phyloP scores from a whole-genome alignment of 2,797 vertebrate genomes.

The Sandelia bainsii region DNA sequence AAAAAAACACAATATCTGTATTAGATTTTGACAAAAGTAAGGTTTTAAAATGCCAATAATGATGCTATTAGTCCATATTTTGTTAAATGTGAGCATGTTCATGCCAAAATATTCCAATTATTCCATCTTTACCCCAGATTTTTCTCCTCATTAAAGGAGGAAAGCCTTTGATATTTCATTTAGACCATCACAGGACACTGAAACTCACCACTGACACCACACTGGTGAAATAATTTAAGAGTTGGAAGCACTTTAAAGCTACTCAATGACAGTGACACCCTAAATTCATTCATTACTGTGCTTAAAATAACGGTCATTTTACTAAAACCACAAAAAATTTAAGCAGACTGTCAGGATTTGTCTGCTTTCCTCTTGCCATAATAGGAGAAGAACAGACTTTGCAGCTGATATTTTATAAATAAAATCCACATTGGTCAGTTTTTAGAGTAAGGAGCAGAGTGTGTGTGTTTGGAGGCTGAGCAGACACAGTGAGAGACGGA shows the following conservation, averaged over 20 bases:
- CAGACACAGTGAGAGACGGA: conserved; percentile 52
- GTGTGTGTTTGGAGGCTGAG: conserved; percentile 34
- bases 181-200: conserved; percentile 33
- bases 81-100: conserved; percentile 7
- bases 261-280: conserved; percentile 30
- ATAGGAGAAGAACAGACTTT: conserved; percentile 2
- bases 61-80: not conserved
- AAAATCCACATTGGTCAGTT: conserved; percentile 1
- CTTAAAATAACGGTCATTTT: conserved; percentile 7
- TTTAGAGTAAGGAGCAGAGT: not conserved
- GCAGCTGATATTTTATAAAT: not conserved
- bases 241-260: conserved; percentile 55
- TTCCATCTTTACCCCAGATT: conserved; percentile 20
- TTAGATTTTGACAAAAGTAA: conserved; percentile 14
- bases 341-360: not conserved
- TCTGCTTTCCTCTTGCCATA: not conserved
- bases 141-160: conserved; percentile 31
- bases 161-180: conserved; percentile 56
- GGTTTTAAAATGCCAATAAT: not conserved
- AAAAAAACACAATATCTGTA: conserved; percentile 7
- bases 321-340: conserved; percentile 2
- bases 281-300: conserved; percentile 6
- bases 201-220: conserved; percentile 38
- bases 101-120: conserved; percentile 40
- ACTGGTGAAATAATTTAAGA: conserved; percentile 47